Conservation (phyloP, 2,113 vertebrate genomes). For the Phoxinus phoxinus region DNA sequence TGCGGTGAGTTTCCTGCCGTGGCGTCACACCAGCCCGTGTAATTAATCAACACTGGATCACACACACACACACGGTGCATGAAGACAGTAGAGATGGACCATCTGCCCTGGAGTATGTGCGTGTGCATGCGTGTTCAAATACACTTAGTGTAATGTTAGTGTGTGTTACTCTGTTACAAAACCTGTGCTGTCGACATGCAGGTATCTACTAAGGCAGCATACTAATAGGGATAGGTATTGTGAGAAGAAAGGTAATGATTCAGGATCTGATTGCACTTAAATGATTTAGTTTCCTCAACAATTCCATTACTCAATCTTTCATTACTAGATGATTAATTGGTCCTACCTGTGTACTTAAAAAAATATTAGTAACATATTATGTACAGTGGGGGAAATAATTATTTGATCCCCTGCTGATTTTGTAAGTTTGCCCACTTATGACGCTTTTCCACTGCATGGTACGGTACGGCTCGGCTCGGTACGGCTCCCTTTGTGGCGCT, state of each 20-base stretch:
- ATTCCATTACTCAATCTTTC: background rate
- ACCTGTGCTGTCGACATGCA: background rate
- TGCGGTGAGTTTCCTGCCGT: background rate
- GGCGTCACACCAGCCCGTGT: background rate
- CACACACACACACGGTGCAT: background rate
- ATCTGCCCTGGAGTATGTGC: slow-evolving; percentile 34
- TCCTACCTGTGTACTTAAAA: background rate
- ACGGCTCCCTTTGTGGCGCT: too few species aligned
- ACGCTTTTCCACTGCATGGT: too few species aligned
- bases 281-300: background rate
- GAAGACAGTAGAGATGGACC: background rate
- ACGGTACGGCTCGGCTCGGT: too few species aligned
- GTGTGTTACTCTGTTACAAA: background rate
- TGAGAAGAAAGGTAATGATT: background rate
- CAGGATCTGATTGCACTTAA: background rate
- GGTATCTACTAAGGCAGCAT: slow-evolving; percentile 13
- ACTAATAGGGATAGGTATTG: background rate
- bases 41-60: slow-evolving; percentile 17
- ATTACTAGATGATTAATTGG: background rate
- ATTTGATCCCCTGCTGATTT: too few species aligned
- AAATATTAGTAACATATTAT: background rate
- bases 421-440: too few species aligned
- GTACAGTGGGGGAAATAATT: too few species aligned
- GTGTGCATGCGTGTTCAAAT: background rate
- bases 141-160: too few species aligned